These are phyloP conservation scores for Syrmaticus mikado DNA, from an alignment of 2,113 vertebrate genomes.

Conservation along the genomic window DNA sequence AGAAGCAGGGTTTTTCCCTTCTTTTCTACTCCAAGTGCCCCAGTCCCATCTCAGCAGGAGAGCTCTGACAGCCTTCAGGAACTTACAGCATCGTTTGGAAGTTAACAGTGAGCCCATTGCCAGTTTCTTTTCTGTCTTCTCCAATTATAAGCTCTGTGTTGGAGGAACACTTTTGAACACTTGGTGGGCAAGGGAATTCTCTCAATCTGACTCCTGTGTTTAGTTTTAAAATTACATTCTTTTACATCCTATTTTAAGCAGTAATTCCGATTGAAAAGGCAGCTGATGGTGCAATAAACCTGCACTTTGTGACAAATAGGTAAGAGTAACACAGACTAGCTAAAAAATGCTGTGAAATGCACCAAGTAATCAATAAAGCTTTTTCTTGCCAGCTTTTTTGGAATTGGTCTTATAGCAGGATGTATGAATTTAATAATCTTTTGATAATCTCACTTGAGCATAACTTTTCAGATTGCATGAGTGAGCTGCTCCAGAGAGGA, in stretches of 20 bases:
- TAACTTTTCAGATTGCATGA: neutral
- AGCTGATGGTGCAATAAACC: neutral
- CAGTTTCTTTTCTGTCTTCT: neutral
- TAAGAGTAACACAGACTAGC: neutral
- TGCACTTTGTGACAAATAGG: neutral
- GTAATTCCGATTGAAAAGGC: neutral
- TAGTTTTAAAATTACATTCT: neutral
- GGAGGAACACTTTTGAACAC: neutral
- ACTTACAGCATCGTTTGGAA: constrained; percentile 17
- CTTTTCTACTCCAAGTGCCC: neutral
- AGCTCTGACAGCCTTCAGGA: neutral
- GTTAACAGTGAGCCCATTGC: neutral
- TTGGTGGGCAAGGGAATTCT: neutral
- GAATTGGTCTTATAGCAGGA: neutral
- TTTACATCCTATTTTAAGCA: neutral
- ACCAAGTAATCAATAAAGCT: neutral
- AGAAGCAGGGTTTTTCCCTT: neutral
- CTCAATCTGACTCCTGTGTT: neutral
- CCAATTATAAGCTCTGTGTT: neutral
- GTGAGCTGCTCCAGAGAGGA: neutral
- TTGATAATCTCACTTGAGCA: neutral
- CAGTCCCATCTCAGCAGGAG: neutral
- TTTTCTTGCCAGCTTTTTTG: neutral
- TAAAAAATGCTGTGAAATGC: neutral
- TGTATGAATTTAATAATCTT: neutral